Conservation (phyloP, 92 coral and sea anemone species). For the Paragorgia papillata region DNA sequence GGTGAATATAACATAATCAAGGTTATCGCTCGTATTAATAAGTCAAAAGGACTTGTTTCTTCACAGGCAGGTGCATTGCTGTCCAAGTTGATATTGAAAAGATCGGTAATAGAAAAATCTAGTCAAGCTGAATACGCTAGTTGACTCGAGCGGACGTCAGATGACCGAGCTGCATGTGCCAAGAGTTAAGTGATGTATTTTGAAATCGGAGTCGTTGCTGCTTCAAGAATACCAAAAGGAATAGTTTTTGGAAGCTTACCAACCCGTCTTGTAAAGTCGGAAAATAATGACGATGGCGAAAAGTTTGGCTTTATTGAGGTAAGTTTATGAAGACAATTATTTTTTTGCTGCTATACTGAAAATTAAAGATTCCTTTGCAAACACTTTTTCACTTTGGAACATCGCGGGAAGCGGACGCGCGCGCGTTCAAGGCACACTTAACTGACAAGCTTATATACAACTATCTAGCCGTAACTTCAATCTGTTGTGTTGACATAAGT, state of each 20-base stretch:
- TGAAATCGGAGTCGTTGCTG: conserved; percentile 40
- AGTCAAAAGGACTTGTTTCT: conserved; percentile 49
- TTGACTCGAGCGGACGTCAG: background rate
- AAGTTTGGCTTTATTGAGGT: conserved; percentile 44
- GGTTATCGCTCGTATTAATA: conserved; percentile 43
- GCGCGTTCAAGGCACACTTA: too few relatives aligned
- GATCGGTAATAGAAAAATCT: background rate
- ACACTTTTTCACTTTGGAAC: too few relatives aligned
- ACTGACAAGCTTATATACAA: too few relatives aligned
- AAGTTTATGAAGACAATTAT: background rate
- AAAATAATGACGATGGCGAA: conserved; percentile 14
- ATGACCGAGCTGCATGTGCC: background rate
- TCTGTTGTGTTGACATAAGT: too few relatives aligned
- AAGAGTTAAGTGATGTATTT: background rate
- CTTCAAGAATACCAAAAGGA: conserved; percentile 32
- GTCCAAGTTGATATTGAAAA: conserved; percentile 34
- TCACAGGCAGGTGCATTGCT: conserved; percentile 38
- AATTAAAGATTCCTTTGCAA: too few relatives aligned
- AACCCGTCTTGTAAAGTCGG: conserved; percentile 27
- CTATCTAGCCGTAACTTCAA: too few relatives aligned
- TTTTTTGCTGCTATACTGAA: too few relatives aligned
- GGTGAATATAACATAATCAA: conserved; percentile 42
- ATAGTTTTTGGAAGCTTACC: conserved; percentile 40
- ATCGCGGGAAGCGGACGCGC: too few relatives aligned
- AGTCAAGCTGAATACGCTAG: background rate